A percentile compares a stretch with the other conserved stretches of the same genome.
Conservation (phyloP, 2,797 vertebrate species). For the Hoplostethus atlanticus region DNA sequence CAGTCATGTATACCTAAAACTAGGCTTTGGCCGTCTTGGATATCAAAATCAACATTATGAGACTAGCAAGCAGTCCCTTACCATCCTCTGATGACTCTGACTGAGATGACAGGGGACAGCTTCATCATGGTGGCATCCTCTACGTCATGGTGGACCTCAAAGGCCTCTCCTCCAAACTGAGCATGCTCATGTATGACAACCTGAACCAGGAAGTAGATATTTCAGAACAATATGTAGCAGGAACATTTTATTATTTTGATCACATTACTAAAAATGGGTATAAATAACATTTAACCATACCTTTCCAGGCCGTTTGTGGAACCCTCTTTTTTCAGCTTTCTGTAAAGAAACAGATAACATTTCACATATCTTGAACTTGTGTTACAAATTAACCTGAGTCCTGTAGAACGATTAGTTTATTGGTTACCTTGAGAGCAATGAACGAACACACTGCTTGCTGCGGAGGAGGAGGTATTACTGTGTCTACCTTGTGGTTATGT, state of each 20-base stretch:
- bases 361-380: slow-evolving; percentile 11
- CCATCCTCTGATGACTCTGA: slow-evolving; percentile 95
- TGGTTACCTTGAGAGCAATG: neutral
- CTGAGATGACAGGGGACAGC: slow-evolving; percentile 88
- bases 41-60: neutral
- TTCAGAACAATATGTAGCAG: neutral
- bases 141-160: slow-evolving; percentile 88
- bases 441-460: neutral
- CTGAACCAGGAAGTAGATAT: slow-evolving; percentile 72
- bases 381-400: neutral
- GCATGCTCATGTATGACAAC: slow-evolving; percentile 88
- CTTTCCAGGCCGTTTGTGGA: slow-evolving; percentile 97
- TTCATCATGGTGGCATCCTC: slow-evolving; percentile 88
- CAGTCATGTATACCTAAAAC: neutral
- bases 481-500: neutral
- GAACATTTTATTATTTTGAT: neutral
- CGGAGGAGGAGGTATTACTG: neutral
- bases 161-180: slow-evolving; percentile 80
- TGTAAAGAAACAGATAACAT: slow-evolving; percentile 51
- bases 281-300: slow-evolving; percentile 76
- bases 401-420: neutral
- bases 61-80: slow-evolving; percentile 68
- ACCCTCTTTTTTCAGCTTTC: slow-evolving; percentile 72
- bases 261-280: neutral
- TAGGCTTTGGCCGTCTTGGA: neutral